Evolutionary conservation across 2,113 vertebrate species (phyloP).

Genomic region (Psilopogon haemacephalus): DNA sequence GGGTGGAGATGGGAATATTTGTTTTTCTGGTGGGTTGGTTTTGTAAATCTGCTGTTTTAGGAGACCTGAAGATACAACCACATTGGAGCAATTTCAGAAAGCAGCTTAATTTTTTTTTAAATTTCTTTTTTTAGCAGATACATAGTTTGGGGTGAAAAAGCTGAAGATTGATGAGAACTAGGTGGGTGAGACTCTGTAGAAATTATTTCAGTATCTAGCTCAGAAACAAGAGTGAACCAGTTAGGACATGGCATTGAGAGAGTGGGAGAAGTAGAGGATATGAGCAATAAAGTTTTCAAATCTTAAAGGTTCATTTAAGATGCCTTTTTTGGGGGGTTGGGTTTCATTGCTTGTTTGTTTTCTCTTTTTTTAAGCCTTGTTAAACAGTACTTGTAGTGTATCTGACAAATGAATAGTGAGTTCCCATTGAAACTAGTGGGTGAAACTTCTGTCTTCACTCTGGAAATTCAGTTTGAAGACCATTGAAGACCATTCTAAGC

Average conservation of each 20-base stretch:
- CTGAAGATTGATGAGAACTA: not conserved
- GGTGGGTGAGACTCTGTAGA: too few species aligned
- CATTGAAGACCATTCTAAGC: not conserved
- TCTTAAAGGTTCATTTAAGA: not conserved
- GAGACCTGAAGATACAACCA: not conserved
- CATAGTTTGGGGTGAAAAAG: not conserved
- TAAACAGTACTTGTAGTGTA: not conserved
- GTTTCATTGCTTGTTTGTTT: too few species aligned
- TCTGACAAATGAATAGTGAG: not conserved
- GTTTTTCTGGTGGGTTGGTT: too few species aligned
- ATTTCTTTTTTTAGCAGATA: not conserved
- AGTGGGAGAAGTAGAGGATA: not conserved
- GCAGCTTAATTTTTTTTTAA: not conserved
- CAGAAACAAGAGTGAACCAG: not conserved
- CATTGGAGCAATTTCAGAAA: not conserved
- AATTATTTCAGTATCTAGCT: not conserved
- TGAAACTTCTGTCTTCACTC: not conserved
- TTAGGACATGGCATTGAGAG: not conserved
- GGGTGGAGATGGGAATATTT: too few species aligned
- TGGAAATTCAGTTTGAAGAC: not conserved
- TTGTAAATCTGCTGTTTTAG: not conserved
- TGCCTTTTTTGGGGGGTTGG: too few species aligned
- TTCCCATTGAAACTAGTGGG: not conserved
- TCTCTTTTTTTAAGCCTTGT: not conserved
- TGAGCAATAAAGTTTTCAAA: not conserved